Evolutionary conservation across 2,113 vertebrate species (phyloP).

Genomic region (Etheostoma cragini): DNA sequence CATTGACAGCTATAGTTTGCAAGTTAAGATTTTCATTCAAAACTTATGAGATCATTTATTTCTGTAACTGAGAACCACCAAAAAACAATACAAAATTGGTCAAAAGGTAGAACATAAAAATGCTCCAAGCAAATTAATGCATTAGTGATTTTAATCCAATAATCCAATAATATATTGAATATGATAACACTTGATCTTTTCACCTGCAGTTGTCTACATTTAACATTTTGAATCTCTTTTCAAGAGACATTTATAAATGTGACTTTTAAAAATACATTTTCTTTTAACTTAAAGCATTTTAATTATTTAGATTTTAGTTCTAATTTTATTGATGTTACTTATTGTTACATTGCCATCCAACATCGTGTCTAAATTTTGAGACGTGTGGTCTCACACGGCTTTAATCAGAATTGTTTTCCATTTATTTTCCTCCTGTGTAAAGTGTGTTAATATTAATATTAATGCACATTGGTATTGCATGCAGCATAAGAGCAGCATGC

Average conservation of each 20-base stretch:
- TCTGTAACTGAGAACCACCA: no score
- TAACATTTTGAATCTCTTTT: neutral
- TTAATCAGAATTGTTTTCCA: constrained; percentile 16
- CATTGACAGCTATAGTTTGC: no score
- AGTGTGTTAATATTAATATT: constrained; percentile 50
- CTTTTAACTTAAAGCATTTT: no score
- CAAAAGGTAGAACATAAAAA: neutral
- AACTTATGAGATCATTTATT: no score
- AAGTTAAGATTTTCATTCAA: no score
- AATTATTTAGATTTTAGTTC: neutral
- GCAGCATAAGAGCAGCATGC: constrained; percentile 8
- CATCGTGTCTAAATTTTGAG: neutral
- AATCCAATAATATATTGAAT: no score
- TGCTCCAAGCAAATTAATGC: neutral
- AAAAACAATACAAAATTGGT: no score
- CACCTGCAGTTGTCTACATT: neutral
- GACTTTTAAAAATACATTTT: neutral
- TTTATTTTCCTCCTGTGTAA: constrained; percentile 35
- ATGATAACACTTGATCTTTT: neutral
- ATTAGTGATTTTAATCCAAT: neutral
- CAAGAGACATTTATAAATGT: neutral
- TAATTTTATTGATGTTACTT: neutral
- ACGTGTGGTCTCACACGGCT: neutral
- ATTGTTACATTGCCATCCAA: neutral
- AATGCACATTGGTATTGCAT: constrained; percentile 9